These are phyloP conservation scores for Poecilia gillii DNA, from an alignment of 2,797 vertebrate species.

Conservation along the genomic window DNA sequence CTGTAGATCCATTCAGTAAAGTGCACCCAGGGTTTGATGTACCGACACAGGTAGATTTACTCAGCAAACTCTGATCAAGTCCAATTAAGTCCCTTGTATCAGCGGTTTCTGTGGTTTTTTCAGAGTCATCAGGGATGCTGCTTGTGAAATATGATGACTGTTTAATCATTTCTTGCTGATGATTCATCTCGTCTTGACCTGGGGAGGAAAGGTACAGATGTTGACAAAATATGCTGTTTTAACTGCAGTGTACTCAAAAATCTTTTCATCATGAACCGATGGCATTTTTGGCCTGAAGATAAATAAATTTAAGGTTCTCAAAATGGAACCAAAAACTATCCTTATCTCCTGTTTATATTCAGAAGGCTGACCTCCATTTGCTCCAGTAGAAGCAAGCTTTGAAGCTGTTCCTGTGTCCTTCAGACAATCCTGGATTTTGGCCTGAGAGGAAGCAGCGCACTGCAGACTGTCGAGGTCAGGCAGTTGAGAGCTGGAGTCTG, in stretches of 20 bases:
- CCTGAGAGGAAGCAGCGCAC: conserved; percentile 15
- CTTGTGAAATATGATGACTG: neutral
- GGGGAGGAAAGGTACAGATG: conserved; percentile 15
- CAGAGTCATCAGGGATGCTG: neutral
- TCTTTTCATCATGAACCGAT: neutral
- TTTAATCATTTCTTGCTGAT: neutral
- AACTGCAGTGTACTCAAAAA: neutral
- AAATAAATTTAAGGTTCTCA: neutral
- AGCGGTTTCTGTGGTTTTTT: conserved; percentile 19
- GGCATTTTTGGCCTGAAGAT: neutral
- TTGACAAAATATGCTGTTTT: neutral
- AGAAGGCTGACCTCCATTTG: conserved; percentile 61
- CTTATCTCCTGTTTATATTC: conserved; percentile 37
- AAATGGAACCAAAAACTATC: conserved; percentile 9
- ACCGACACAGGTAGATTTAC: conserved; percentile 42
- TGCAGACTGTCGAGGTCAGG: conserved; percentile 24
- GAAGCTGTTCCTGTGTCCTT: conserved; percentile 41
- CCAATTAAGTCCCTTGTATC: conserved; percentile 41
- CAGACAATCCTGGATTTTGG: conserved; percentile 21
- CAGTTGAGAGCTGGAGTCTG: conserved; percentile 18
- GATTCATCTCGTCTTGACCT: conserved; percentile 41
- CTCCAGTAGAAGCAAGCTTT: conserved; percentile 16
- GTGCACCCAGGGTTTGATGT: conserved; percentile 48
- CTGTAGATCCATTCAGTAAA: conserved; percentile 38
- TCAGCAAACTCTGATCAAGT: conserved; percentile 26